These are phyloP conservation scores for Abramis brama DNA, from an alignment of 2,113 vertebrate genomes.

Conservation along the genomic window DNA sequence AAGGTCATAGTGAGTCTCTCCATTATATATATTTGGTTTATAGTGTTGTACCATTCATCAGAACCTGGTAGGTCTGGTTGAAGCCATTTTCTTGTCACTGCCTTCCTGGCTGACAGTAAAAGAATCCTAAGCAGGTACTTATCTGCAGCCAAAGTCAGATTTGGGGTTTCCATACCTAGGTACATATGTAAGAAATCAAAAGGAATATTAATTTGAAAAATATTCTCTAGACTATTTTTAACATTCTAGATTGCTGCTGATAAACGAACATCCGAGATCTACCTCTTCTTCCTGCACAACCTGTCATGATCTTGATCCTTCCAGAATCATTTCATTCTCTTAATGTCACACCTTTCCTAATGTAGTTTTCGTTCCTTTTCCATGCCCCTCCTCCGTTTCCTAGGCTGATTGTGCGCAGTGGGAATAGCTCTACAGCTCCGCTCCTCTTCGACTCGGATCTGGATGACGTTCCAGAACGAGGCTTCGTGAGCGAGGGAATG, in stretches of 20 bases:
- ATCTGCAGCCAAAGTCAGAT: too few species aligned
- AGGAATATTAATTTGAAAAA: too few species aligned
- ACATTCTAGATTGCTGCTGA: background rate
- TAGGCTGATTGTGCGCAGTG: slow-evolving; percentile 87
- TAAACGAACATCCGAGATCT: background rate
- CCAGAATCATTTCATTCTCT: background rate
- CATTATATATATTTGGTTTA: too few species aligned
- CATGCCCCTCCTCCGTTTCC: slow-evolving; percentile 2
- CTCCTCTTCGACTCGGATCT: slow-evolving; percentile 89
- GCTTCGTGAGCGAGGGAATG: slow-evolving; percentile 86
- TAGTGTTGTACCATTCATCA: too few species aligned
- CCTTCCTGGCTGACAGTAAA: too few species aligned
- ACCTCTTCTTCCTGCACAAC: background rate
- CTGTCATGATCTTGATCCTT: background rate
- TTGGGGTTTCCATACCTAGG: too few species aligned
- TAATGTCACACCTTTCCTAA: background rate
- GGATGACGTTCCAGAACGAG: slow-evolving; percentile 89
- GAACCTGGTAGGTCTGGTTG: too few species aligned
- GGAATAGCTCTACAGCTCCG: slow-evolving; percentile 80
- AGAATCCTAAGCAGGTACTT: too few species aligned
- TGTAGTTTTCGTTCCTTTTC: background rate
- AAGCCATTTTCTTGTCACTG: too few species aligned
- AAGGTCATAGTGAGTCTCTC: too few species aligned
- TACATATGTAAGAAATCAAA: too few species aligned
- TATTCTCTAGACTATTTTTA: too few species aligned